Evolutionary conservation across 2,888 invertebrate genomes (phyloP).

Genomic region (Cataglyphis rosenhaueri): DNA sequence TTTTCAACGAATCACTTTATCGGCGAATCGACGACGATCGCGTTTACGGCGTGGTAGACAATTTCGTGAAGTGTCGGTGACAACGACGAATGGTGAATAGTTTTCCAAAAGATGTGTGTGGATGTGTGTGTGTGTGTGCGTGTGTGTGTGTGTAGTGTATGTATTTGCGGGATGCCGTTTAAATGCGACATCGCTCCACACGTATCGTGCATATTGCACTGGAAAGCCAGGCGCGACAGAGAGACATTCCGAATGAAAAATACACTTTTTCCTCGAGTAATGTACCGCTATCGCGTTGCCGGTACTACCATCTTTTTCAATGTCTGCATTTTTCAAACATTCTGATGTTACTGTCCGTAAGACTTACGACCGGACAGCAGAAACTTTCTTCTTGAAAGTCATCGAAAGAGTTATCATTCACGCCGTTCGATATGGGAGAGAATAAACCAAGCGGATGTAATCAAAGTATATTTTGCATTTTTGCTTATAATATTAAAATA

Average conservation of each 20-base stretch:
- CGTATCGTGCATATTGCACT: conserved; percentile 68
- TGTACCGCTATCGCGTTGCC: conserved; percentile 39
- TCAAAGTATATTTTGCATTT: background rate
- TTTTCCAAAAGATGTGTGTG: conserved; percentile 1
- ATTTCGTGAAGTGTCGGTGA: conserved; percentile 57
- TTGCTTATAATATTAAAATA: too few species aligned
- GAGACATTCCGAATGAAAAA: conserved; percentile 43
- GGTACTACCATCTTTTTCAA: conserved; percentile 48
- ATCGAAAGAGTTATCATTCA: conserved; percentile 23
- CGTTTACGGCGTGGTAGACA: conserved; percentile 38
- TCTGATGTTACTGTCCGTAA: conserved; percentile 48
- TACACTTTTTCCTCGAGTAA: conserved; percentile 41
- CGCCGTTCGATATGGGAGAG: background rate
- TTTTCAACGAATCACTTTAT: background rate
- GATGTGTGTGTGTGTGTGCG: conserved; percentile 15
- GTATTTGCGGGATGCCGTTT: conserved; percentile 11
- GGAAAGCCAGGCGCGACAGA: background rate
- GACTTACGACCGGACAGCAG: conserved; percentile 35
- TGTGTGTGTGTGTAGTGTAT: background rate
- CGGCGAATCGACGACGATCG: conserved; percentile 31
- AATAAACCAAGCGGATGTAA: background rate
- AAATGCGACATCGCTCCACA: conserved; percentile 25
- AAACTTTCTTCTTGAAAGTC: conserved; percentile 37
- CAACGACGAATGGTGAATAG: conserved; percentile 52
- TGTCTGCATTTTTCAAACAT: conserved; percentile 49